These are phyloP conservation scores for Tyria jacobaeae DNA, from an alignment of 2,888 invertebrate genomes.

Conservation along the genomic window DNA sequence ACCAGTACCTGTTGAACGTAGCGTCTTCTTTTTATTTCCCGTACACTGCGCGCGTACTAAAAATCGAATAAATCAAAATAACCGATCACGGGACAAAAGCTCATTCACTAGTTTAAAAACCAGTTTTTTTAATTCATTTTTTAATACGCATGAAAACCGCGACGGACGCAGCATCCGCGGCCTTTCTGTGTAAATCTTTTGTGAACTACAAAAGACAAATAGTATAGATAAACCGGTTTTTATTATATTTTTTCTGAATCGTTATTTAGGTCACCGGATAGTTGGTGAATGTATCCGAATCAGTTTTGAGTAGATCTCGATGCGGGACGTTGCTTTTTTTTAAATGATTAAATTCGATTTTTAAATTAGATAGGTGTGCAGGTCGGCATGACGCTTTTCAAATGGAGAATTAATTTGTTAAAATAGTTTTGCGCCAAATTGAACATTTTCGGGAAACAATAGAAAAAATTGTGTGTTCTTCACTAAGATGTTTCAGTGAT, in stretches of 20 bases:
- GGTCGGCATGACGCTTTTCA: slow-evolving; percentile 2
- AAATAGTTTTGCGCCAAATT: slow-evolving; percentile 9
- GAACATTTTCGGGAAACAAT: background rate
- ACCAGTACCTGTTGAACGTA: slow-evolving; percentile 80
- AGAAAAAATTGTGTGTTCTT: background rate
- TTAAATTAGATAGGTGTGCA: slow-evolving; percentile 28
- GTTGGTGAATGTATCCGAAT: slow-evolving; percentile 56
- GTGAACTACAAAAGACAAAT: slow-evolving; percentile 74
- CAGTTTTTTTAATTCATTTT: slow-evolving; percentile 72
- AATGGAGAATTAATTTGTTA: slow-evolving; percentile 8
- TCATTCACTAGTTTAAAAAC: slow-evolving; percentile 77
- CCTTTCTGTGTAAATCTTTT: slow-evolving; percentile 77
- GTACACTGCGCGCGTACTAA: slow-evolving; percentile 72
- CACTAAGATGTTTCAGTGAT: background rate
- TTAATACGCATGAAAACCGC: slow-evolving; percentile 61
- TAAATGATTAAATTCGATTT: slow-evolving; percentile 27
- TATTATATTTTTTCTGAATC: slow-evolving; percentile 62
- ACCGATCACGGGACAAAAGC: slow-evolving; percentile 82
- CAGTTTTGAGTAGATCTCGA: slow-evolving; percentile 63
- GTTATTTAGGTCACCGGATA: slow-evolving; percentile 81
- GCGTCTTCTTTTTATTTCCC: slow-evolving; percentile 77
- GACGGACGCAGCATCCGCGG: slow-evolving; percentile 81
- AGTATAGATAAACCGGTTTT: slow-evolving; percentile 78
- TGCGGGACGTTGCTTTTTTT: slow-evolving; percentile 43
- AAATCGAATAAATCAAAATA: slow-evolving; percentile 86